Evolutionary conservation across 2,888 invertebrate species (phyloP).

Genomic region (Kuschelorhynchus macadamiae): DNA sequence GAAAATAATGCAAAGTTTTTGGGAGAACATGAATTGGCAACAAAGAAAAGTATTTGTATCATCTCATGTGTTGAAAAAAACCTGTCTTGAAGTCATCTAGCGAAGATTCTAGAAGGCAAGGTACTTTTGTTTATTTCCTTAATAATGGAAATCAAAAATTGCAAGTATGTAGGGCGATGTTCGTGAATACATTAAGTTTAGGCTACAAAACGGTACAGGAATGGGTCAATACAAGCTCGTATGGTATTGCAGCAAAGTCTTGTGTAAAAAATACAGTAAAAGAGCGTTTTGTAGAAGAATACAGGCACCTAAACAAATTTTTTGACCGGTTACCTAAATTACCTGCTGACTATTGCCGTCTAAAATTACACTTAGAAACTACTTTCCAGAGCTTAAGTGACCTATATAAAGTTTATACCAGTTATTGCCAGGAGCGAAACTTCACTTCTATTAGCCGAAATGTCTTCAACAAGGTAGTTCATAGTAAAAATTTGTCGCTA

Average conservation of each 20-base stretch:
- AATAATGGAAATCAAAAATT: background rate
- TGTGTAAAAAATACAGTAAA: background rate
- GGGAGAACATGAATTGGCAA: background rate
- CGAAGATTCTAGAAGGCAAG: background rate
- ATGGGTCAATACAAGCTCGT: too few species aligned
- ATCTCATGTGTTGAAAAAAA: background rate
- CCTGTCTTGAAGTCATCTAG: background rate
- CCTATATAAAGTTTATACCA: too few species aligned
- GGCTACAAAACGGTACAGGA: too few species aligned
- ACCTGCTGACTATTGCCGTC: slow-evolving; percentile 3
- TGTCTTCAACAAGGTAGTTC: too few species aligned
- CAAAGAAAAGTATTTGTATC: background rate
- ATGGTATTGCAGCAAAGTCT: slow-evolving; percentile 20
- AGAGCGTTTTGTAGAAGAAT: background rate
- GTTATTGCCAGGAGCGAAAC: too few species aligned
- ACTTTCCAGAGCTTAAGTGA: slow-evolving; percentile 34
- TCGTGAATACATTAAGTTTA: too few species aligned
- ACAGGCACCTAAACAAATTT: background rate
- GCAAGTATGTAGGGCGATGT: too few species aligned
- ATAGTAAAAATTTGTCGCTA: too few species aligned
- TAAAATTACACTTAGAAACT: slow-evolving; percentile 3
- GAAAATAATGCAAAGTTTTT: too few species aligned
- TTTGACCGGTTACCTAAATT: slow-evolving; percentile 3
- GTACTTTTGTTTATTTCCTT: background rate
- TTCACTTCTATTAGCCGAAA: too few species aligned